phyloP scores from a whole-genome alignment of 2,113 vertebrate species.

The Chaetodon auriga region DNA sequence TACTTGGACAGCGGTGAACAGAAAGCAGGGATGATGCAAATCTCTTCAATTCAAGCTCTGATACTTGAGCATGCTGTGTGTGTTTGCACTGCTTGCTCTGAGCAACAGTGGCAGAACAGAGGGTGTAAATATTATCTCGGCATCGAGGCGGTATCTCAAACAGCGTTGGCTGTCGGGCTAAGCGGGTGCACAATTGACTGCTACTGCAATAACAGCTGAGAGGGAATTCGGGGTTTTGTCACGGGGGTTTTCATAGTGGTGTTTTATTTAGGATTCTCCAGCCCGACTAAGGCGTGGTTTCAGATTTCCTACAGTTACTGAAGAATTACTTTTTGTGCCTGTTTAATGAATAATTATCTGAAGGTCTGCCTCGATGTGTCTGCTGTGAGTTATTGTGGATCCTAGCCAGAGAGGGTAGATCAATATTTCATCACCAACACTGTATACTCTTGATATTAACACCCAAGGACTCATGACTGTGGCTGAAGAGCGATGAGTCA shows the following conservation, averaged over 20 bases:
- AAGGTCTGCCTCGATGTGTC: conserved; percentile 24
- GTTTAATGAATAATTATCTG: conserved; percentile 50
- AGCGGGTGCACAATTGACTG: neutral
- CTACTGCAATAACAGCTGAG: conserved; percentile 8
- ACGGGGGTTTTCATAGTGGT: conserved; percentile 16
- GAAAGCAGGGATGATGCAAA: conserved; percentile 29
- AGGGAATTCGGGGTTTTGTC: conserved; percentile 18
- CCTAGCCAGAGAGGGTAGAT: conserved; percentile 44
- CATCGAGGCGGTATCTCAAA: conserved; percentile 10
- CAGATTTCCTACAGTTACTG: conserved; percentile 23
- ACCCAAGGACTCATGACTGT: conserved; percentile 30
- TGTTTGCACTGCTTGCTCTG: conserved; percentile 39
- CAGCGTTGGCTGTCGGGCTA: neutral
- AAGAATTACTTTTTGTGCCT: conserved; percentile 11
- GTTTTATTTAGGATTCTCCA: conserved; percentile 16
- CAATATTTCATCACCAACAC: conserved; percentile 75
- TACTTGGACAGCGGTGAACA: conserved; percentile 8
- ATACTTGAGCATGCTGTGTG: neutral
- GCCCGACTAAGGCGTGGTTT: conserved; percentile 3
- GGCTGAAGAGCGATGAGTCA: conserved; percentile 22
- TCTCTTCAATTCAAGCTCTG: conserved; percentile 14
- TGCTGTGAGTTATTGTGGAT: conserved; percentile 54
- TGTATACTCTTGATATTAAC: conserved; percentile 49
- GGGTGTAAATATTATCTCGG: conserved; percentile 37
- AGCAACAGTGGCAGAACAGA: conserved; percentile 6